phyloP scores from a whole-genome alignment of 2,888 invertebrate genomes.

The Beris chalybata region DNA sequence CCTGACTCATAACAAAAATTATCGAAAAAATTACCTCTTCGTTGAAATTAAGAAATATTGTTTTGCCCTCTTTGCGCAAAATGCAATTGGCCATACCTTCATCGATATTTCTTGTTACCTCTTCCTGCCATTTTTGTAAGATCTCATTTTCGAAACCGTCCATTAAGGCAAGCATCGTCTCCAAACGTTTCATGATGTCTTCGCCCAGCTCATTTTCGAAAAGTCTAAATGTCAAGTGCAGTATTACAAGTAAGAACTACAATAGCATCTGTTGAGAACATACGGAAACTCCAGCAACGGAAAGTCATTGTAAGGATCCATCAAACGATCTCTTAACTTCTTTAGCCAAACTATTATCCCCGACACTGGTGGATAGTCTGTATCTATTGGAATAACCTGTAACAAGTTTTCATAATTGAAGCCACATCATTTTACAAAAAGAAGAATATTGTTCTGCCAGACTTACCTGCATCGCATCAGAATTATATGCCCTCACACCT shows the following conservation, averaged over 20 bases:
- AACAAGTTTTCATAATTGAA: too few species aligned
- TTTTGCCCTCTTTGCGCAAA: slow-evolving; percentile 58
- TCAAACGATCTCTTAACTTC: slow-evolving; percentile 65
- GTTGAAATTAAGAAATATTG: slow-evolving; percentile 69
- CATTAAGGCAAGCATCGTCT: slow-evolving; percentile 69
- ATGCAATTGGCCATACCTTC: slow-evolving; percentile 66
- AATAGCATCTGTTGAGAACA: slow-evolving; percentile 43
- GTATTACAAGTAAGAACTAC: slow-evolving; percentile 10
- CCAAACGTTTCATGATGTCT: slow-evolving; percentile 53
- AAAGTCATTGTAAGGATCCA: slow-evolving; percentile 64
- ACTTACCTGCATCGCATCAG: slow-evolving; percentile 42
- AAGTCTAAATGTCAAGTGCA: slow-evolving; percentile 52
- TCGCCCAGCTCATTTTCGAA: slow-evolving; percentile 61
- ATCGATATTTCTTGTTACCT: slow-evolving; percentile 67
- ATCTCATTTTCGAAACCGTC: slow-evolving; percentile 64
- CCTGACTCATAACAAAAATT: background rate
- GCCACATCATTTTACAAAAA: too few species aligned
- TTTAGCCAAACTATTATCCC: slow-evolving; percentile 73
- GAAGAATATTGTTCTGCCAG: too few species aligned
- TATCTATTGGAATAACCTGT: slow-evolving; percentile 61
- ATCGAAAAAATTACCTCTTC: slow-evolving; percentile 36
- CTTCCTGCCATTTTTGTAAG: slow-evolving; percentile 69
- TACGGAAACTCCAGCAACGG: slow-evolving; percentile 68
- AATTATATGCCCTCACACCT: slow-evolving; percentile 55
- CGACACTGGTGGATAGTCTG: slow-evolving; percentile 74